Evolutionary conservation across 2,113 vertebrate species (phyloP), one percentile per base, ranked within the genome.

Genomic region (Xenopus borealis): DNA sequence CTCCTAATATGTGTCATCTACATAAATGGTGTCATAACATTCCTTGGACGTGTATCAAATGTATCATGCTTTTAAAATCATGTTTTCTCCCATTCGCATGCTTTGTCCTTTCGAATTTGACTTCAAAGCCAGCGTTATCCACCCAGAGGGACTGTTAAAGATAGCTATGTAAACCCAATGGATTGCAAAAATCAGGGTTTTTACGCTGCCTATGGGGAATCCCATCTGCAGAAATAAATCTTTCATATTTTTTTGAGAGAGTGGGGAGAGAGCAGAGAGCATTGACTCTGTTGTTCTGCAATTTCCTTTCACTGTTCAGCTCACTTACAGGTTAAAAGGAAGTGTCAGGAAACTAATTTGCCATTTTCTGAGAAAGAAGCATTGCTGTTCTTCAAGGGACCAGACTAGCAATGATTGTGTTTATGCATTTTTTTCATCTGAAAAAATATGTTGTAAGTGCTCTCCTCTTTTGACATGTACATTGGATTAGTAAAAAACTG

Each of bases 141-240:
- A 47, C 19, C 64, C 79, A 19, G 0, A 45, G 57, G 3, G 74
- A 23, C 53, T 52, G 3, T 6, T 30, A 59, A 69, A 78, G 8
- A 0, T 63, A 78, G 46, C 58, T 63, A 63, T 71, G 57, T 50
- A 40, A 69, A 10, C 17, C 33, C 62, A 64, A 40, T 50, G 0
- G 1, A 47, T 0, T 0, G 2, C 46, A 40, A 6, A 8, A 61
- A 14, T 3, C 55, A 1, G 0, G 9, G 62, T 45, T 65, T 46
- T 61, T 50, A n/a, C 13, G 3, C 16, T 3, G 62, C 55, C 14
- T 0, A 0, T 0, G 45, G 70, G 71, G 40, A 27, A 47, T 40
- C 47, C 50, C 0, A 0, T 2, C 33, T 23, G 0, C 11, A 46
- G 70, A 0, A 0, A 1, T 19, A 67, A 62, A 59, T 11, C 77